A percentile compares a stretch with the other conserved stretches of the same genome.
phyloP scores from a whole-genome alignment of 2,113 vertebrate genomes.

The Arothron firmamentum region DNA sequence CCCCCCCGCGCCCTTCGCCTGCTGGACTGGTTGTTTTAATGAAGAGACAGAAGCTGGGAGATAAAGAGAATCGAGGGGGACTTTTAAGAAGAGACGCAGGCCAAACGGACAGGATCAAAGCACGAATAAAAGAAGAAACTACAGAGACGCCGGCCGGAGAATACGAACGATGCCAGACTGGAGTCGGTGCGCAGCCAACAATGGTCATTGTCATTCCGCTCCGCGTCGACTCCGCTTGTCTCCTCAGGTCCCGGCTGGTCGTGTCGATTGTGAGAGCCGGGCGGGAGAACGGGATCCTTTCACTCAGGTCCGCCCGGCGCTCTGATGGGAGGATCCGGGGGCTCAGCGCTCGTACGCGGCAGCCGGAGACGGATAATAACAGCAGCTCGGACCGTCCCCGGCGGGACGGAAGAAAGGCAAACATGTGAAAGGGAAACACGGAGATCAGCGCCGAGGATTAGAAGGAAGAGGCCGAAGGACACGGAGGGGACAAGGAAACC shows the following conservation, averaged over 20 bases:
- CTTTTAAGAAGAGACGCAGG: conserved; percentile 16
- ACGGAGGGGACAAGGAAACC: conserved; percentile 18
- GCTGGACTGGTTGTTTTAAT: conserved; percentile 47
- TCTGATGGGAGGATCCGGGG: conserved; percentile 44
- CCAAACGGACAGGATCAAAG: conserved; percentile 39
- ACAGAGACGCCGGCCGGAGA: conserved; percentile 31
- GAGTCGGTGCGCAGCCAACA: conserved; percentile 33
- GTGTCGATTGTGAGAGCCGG: conserved; percentile 50
- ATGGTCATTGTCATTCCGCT: conserved; percentile 57
- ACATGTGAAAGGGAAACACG: conserved; percentile 26
- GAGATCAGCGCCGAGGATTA: conserved; percentile 53
- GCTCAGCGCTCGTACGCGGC: conserved; percentile 34
- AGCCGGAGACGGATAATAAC: conserved; percentile 55
- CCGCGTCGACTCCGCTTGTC: conserved; percentile 41
- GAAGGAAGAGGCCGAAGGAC: conserved; percentile 18
- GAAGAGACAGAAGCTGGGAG: conserved; percentile 37
- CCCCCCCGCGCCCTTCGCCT: not conserved
- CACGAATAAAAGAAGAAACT: conserved; percentile 40
- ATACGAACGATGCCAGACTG: conserved; percentile 50
- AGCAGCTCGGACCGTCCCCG: conserved; percentile 20
- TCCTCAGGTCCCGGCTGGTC: conserved; percentile 51
- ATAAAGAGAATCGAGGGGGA: conserved; percentile 5
- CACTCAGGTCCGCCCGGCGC: conserved; percentile 33
- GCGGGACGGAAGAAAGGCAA: conserved; percentile 20
- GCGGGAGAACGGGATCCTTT: conserved; percentile 43